Conservation (phyloP, 2,113 vertebrate species). For the Chaetorhynchus papuensis region DNA sequence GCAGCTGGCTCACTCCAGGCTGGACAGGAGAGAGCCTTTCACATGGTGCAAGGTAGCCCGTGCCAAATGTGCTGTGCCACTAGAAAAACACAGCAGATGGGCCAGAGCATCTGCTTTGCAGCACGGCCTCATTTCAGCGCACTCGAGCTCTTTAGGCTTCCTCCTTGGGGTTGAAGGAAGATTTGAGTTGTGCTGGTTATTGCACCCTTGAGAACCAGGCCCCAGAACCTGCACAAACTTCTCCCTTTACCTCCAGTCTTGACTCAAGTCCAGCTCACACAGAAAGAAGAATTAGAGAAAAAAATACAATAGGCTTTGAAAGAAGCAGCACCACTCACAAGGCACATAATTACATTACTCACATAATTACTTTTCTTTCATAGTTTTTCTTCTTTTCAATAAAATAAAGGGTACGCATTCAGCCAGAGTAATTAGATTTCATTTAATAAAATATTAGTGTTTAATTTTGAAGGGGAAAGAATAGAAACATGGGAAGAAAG, state of each 20-base stretch:
- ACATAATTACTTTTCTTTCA: conserved; percentile 39
- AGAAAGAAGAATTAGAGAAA: background rate
- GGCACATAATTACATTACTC: background rate
- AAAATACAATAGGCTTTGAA: background rate
- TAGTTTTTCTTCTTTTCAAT: background rate
- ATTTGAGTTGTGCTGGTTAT: background rate
- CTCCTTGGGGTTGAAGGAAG: background rate
- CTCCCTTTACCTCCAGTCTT: background rate
- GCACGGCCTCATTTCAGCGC: accelerated
- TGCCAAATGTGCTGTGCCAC: background rate
- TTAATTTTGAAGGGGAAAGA: background rate
- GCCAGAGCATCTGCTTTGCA: background rate
- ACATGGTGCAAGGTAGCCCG: accelerated
- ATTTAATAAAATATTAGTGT: conserved; percentile 5
- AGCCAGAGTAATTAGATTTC: conserved; percentile 35
- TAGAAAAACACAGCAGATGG: background rate
- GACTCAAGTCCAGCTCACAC: background rate
- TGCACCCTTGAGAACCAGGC: background rate
- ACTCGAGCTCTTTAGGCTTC: background rate
- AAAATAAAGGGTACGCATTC: background rate
- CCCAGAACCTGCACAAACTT: background rate
- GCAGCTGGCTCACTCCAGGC: background rate
- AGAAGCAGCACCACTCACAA: background rate
- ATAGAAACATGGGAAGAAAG: background rate
- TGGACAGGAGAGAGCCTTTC: background rate